Conservation (phyloP, 2,113 vertebrate species). For the Cromileptes altivelis region DNA sequence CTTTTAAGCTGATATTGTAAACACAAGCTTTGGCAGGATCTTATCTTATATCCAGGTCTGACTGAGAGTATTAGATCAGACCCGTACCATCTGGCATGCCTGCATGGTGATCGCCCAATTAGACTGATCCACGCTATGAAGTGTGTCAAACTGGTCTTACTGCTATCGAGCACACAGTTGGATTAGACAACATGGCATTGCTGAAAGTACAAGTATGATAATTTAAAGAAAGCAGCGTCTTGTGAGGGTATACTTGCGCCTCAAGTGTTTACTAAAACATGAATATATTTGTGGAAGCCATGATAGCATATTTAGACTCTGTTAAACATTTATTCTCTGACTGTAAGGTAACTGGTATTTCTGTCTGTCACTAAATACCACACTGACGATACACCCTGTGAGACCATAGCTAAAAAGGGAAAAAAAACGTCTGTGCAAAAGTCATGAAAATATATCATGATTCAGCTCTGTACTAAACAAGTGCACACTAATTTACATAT, state of each 20-base stretch:
- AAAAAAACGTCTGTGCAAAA: background rate
- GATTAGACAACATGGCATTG: slow-evolving; percentile 37
- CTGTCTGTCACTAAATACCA: background rate
- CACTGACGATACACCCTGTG: background rate
- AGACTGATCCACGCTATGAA: slow-evolving; percentile 47
- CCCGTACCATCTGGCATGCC: slow-evolving; percentile 66
- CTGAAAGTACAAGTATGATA: background rate
- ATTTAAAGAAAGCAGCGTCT: background rate
- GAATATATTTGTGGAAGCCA: background rate
- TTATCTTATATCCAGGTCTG: slow-evolving; percentile 63
- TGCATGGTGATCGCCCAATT: slow-evolving; percentile 66
- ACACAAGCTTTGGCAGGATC: slow-evolving; percentile 60
- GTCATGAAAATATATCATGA: background rate
- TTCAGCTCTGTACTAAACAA: background rate
- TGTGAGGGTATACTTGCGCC: background rate
- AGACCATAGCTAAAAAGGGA: background rate
- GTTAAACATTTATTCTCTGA: background rate
- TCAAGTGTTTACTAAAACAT: background rate
- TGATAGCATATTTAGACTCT: background rate
- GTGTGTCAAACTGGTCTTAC: slow-evolving; percentile 52
- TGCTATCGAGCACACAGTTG: slow-evolving; percentile 32
- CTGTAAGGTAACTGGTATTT: background rate
- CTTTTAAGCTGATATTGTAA: slow-evolving; percentile 67
- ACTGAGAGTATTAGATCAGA: slow-evolving; percentile 56
- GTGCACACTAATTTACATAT: background rate